phyloP scores from a whole-genome alignment of 2,888 invertebrate genomes.

The Laothoe populi region DNA sequence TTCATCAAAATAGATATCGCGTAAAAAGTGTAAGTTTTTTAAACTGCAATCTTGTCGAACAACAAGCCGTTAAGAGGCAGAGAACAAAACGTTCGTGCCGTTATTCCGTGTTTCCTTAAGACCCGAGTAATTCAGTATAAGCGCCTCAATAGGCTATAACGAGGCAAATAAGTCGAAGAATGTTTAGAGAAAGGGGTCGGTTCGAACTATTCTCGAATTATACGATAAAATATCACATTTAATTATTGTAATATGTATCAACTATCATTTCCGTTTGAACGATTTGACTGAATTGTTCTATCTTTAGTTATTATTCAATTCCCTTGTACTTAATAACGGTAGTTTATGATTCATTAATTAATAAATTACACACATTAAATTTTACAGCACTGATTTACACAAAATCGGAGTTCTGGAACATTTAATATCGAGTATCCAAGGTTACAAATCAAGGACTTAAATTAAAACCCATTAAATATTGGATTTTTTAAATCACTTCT shows the following conservation, averaged over 20 bases:
- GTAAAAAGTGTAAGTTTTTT: slow-evolving; percentile 39
- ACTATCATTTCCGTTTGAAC: no score
- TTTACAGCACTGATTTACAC: not conserved
- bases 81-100: slow-evolving; percentile 50
- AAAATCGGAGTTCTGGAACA: not conserved
- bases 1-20: slow-evolving; percentile 25
- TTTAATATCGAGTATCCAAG: not conserved
- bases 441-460: not conserved
- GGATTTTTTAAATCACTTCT: no score
- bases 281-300: no score
- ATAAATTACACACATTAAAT: not conserved
- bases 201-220: slow-evolving; percentile 26
- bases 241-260: not conserved
- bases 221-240: slow-evolving; percentile 26
- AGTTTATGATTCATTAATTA: not conserved
- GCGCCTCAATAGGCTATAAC: slow-evolving; percentile 49
- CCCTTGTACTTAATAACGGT: not conserved
- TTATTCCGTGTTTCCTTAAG: slow-evolving; percentile 48
- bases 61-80: slow-evolving; percentile 37
- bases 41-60: slow-evolving; percentile 38
- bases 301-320: no score
- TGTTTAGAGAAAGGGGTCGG: slow-evolving; percentile 46
- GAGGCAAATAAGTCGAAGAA: slow-evolving; percentile 52
- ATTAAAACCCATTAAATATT: no score
- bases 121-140: slow-evolving; percentile 41